Conservation (phyloP, 2,888 invertebrate species). For the Frankliniella intonsa region DNA sequence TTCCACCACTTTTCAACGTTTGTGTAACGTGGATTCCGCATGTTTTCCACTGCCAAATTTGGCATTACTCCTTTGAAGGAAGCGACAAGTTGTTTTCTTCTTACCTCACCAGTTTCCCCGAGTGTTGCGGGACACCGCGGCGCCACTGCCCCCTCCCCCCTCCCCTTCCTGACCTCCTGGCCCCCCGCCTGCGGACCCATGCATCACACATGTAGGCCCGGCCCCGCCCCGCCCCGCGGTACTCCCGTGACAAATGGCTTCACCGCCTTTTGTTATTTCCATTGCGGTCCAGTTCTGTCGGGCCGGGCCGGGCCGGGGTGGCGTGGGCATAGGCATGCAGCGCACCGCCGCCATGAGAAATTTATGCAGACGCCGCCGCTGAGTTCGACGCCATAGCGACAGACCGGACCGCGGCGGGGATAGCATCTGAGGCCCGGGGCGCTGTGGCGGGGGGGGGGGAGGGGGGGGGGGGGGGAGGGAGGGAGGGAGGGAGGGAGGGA, state of each 20-base stretch:
- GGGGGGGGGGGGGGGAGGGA: too few species aligned
- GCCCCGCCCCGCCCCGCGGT: not conserved
- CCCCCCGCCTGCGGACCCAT: not conserved
- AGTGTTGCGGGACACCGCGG: not conserved
- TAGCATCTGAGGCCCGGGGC: too few species aligned
- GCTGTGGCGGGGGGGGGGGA: too few species aligned
- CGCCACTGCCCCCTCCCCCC: not conserved
- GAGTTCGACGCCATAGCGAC: too few species aligned
- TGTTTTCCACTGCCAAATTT: not conserved
- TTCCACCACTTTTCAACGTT: too few species aligned
- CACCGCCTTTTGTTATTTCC: conserved; percentile 1
- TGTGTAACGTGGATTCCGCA: not conserved
- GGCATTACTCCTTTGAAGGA: not conserved
- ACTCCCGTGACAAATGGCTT: not conserved
- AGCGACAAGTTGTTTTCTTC: not conserved
- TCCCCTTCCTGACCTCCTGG: not conserved
- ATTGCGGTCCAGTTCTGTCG: not conserved
- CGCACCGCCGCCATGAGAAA: too few species aligned
- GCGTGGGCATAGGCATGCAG: too few species aligned
- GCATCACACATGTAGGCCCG: not conserved
- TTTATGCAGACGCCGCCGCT: too few species aligned
- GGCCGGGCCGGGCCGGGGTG: too few species aligned
- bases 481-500: too few species aligned
- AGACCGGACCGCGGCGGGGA: too few species aligned
- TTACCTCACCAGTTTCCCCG: not conserved